Conservation (phyloP, 2,888 invertebrate genomes). For the Timandra comae region DNA sequence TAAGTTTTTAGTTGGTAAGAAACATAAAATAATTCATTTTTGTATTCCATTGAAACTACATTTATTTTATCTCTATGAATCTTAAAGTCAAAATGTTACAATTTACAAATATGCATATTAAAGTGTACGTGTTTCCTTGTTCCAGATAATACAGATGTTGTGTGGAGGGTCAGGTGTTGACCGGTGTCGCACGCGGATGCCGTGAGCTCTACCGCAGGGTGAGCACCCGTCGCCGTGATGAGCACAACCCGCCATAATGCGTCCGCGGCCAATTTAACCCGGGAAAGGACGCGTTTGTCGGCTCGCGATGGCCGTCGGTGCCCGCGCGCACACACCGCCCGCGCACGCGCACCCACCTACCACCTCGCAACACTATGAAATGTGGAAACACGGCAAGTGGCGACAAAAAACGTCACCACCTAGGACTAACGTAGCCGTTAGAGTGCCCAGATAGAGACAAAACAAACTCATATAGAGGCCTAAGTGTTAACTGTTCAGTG, state of each 20-base stretch:
- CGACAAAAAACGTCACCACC: conserved; percentile 77
- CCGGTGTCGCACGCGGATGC: conserved; percentile 50
- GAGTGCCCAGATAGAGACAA: conserved; percentile 70
- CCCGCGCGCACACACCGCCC: conserved; percentile 43
- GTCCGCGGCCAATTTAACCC: conserved; percentile 74
- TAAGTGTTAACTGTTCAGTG: conserved; percentile 69
- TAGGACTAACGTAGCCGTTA: conserved; percentile 69
- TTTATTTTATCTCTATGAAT: no score
- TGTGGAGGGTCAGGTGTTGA: conserved; percentile 28
- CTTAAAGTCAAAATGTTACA: no score
- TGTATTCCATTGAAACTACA: no score
- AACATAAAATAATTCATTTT: no score
- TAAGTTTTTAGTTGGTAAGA: no score
- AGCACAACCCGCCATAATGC: conserved; percentile 73
- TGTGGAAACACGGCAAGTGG: conserved; percentile 90
- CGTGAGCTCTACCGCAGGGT: conserved; percentile 62
- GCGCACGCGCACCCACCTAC: conserved; percentile 54
- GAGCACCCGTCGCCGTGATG: conserved; percentile 72
- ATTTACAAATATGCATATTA: no score
- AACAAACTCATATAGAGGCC: conserved; percentile 55
- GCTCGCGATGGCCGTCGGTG: conserved; percentile 70
- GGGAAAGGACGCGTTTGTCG: conserved; percentile 66
- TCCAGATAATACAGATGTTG: conserved; percentile 57
- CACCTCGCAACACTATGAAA: conserved; percentile 73
- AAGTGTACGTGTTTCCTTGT: no score